Evolutionary conservation across 2,113 vertebrate genomes (phyloP).

Genomic region (Aplodontia rufa): DNA sequence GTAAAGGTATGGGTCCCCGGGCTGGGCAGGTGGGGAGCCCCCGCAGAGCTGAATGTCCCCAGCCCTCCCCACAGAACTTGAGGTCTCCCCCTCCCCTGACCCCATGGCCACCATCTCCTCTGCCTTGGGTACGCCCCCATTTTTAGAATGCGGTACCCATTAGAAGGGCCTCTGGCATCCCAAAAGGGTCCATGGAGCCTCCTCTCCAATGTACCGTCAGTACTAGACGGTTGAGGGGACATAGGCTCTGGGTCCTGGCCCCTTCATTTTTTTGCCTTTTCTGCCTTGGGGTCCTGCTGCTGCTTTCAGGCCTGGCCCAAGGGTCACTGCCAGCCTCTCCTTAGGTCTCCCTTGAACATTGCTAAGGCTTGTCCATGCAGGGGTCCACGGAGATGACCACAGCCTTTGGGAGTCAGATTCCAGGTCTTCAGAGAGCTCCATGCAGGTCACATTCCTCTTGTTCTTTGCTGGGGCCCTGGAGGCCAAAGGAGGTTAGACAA

Average conservation of each 20-base stretch:
- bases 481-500: not conserved
- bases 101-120: slow-evolving; percentile 56
- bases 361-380: not conserved
- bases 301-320: not conserved
- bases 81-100: slow-evolving; percentile 39
- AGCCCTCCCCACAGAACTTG: not conserved
- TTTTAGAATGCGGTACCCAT: slow-evolving; percentile 39
- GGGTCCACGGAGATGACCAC: not conserved
- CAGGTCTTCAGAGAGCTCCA: not conserved
- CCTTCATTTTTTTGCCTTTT: not conserved
- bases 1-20: slow-evolving; percentile 86
- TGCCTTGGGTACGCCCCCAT: not conserved
- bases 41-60: not conserved
- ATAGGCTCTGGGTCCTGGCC: accelerated
- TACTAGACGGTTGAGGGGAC: not conserved
- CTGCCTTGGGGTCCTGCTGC: not conserved
- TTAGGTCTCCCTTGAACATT: not conserved
- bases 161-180: not conserved
- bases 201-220: not conserved
- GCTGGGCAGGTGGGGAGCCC: slow-evolving; percentile 31
- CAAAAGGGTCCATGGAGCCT: not conserved
- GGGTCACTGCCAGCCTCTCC: not conserved
- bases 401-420: not conserved
- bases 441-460: not conserved
- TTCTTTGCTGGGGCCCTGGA: not conserved